These are phyloP conservation scores for Tolmerus cingulatus DNA, from an alignment of 2,888 invertebrate species.

Conservation along the genomic window DNA sequence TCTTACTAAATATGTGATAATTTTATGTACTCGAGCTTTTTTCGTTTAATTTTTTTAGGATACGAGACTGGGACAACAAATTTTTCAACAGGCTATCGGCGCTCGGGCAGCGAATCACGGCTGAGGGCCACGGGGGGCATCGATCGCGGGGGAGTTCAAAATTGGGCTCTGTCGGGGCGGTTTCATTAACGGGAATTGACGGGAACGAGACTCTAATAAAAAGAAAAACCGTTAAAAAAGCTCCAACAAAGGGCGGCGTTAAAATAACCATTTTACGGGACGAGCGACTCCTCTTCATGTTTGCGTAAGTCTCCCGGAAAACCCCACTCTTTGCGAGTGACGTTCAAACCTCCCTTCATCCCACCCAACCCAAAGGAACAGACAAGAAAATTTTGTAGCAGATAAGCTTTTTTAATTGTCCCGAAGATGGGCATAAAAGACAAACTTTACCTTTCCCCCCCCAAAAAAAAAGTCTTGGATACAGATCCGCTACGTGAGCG, in stretches of 20 bases:
- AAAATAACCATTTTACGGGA: background rate
- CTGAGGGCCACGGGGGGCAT: background rate
- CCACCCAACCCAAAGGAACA: background rate
- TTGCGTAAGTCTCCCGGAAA: background rate
- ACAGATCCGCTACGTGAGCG: background rate
- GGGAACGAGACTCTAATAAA: background rate
- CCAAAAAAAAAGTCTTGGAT: background rate
- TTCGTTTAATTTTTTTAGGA: background rate
- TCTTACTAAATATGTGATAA: slow-evolving; percentile 27
- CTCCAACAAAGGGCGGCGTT: background rate
- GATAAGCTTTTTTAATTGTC: background rate
- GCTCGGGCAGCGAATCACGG: background rate
- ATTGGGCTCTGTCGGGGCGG: background rate
- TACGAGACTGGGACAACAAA: slow-evolving; percentile 28
- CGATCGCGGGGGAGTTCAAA: background rate
- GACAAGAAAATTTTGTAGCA: background rate
- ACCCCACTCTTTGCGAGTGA: background rate
- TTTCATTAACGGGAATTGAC: background rate
- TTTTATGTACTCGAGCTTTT: slow-evolving; percentile 32
- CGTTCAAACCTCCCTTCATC: background rate
- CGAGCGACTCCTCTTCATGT: background rate
- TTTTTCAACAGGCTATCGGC: slow-evolving; percentile 17
- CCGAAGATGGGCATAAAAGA: background rate
- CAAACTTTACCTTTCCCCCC: background rate
- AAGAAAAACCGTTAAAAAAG: background rate